Evolutionary conservation across 2,113 vertebrate species (phyloP).

Genomic region (Syngnathoides biaculeatus): DNA sequence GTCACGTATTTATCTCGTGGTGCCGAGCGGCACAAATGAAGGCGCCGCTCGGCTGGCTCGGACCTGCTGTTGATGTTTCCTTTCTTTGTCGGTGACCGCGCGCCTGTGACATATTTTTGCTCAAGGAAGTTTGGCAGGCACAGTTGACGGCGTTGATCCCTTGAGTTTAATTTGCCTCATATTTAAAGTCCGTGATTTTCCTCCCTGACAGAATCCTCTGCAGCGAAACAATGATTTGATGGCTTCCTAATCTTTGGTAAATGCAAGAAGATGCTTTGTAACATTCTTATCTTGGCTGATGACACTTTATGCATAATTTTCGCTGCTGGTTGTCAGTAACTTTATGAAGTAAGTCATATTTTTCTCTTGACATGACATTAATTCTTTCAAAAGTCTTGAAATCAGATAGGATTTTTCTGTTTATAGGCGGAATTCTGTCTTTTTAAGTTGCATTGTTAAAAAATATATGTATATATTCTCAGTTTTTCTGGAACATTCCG

Average conservation of each 20-base stretch:
- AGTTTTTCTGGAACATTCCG: no score
- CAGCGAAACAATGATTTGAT: slow-evolving; percentile 14
- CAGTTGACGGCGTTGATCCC: slow-evolving; percentile 14
- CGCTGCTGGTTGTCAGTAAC: not conserved
- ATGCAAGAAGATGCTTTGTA: slow-evolving; percentile 12
- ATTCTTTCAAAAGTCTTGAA: no score
- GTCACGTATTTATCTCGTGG: not conserved
- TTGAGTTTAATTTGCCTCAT: slow-evolving; percentile 15
- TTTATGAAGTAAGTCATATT: not conserved
- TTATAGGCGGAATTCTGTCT: no score
- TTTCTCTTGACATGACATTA: not conserved
- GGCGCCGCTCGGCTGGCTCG: slow-evolving; percentile 21
- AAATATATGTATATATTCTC: no score
- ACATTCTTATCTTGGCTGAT: slow-evolving; percentile 17
- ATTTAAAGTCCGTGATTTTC: slow-evolving; percentile 15
- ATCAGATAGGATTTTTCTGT: no score
- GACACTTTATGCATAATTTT: not conserved
- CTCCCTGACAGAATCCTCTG: slow-evolving; percentile 9
- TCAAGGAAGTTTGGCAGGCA: slow-evolving; percentile 17
- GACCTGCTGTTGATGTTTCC: slow-evolving; percentile 16
- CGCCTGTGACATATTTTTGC: slow-evolving; percentile 11
- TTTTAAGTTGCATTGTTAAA: no score
- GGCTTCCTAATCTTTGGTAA: slow-evolving; percentile 11
- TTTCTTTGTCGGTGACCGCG: slow-evolving; percentile 22
- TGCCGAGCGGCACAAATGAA: slow-evolving; percentile 29